Evolutionary conservation across 1,140 invertebrate genomes (phyloP).

Genomic region (Cryptotermes secundus): DNA sequence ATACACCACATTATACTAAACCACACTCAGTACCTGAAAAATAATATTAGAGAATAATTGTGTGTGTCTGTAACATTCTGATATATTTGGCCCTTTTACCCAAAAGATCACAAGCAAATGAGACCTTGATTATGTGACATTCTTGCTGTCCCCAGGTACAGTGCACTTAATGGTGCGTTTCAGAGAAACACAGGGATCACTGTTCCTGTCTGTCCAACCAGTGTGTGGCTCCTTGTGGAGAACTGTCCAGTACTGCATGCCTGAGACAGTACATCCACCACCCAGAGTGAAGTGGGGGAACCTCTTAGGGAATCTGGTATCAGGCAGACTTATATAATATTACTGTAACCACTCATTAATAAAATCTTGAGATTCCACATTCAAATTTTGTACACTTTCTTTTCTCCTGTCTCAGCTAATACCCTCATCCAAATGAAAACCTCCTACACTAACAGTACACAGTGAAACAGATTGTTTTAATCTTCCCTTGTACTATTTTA

Average conservation of each 20-base stretch:
- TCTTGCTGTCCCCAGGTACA: slow-evolving; percentile 21
- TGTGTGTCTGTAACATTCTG: no score
- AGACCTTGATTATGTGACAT: not conserved
- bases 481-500: no score
- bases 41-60: no score
- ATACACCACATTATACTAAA: no score
- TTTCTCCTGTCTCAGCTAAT: no score
- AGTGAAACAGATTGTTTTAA: no score
- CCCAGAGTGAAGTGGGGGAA: slow-evolving; percentile 29
- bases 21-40: no score
- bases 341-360: not conserved
- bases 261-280: slow-evolving; percentile 23
- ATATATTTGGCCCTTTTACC: no score
- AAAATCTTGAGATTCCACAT: not conserved
- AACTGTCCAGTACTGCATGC: slow-evolving; percentile 27
- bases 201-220: slow-evolving; percentile 28
- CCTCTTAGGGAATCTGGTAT: slow-evolving; percentile 27
- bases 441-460: no score
- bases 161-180: slow-evolving; percentile 23
- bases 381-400: no score
- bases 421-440: no score
- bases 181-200: not conserved
- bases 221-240: slow-evolving; percentile 29
- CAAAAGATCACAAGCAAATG: no score
- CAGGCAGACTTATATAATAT: slow-evolving; percentile 32